Conservation (phyloP, 2,797 vertebrate genomes). For the Threskiornis aethiopicus region DNA sequence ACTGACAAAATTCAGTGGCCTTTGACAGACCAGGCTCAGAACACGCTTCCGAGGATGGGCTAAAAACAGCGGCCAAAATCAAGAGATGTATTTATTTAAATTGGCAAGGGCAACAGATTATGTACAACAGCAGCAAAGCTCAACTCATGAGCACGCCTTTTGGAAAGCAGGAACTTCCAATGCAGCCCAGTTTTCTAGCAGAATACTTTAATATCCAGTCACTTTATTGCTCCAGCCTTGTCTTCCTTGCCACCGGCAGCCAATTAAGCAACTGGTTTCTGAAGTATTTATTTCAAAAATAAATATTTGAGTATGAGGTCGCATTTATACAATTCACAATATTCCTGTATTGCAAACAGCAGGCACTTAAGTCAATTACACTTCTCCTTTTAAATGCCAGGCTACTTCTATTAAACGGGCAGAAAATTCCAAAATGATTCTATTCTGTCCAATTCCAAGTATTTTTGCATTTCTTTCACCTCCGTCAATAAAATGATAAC, state of each 20-base stretch:
- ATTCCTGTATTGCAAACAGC: background rate
- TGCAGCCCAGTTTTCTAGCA: background rate
- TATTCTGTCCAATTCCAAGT: background rate
- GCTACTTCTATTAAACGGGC: background rate
- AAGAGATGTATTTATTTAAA: background rate
- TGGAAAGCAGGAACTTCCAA: background rate
- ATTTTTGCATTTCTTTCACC: background rate
- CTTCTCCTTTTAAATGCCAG: background rate
- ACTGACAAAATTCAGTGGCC: constrained; percentile 50
- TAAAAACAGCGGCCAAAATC: background rate
- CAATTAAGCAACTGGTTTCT: background rate
- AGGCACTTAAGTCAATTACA: background rate
- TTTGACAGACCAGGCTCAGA: background rate
- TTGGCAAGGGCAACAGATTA: background rate
- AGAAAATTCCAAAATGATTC: background rate
- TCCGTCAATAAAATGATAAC: background rate
- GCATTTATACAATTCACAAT: background rate
- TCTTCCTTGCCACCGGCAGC: background rate
- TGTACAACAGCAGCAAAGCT: background rate
- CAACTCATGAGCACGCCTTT: background rate
- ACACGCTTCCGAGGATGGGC: background rate
- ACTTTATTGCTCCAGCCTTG: background rate
- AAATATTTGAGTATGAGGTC: background rate
- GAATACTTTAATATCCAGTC: background rate
- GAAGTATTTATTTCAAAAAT: background rate